Percentiles rank a stretch among this genome's conserved stretches.
Evolutionary conservation across 2,888 invertebrate species (phyloP).

Genomic region (Glyphotaelius pellucidus): DNA sequence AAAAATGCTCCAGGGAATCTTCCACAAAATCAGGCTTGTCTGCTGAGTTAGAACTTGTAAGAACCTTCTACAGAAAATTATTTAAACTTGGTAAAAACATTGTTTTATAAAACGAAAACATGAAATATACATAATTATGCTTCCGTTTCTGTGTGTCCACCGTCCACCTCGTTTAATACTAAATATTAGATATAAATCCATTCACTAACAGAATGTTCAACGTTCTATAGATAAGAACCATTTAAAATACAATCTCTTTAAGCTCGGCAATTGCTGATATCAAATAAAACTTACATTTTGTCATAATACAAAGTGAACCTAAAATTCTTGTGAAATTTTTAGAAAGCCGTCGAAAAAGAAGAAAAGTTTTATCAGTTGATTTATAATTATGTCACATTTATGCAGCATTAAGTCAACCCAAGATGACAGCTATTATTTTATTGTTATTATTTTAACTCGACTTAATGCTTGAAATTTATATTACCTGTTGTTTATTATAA

Average conservation of each 20-base stretch:
- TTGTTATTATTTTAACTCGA: no score
- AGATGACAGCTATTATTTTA: no score
- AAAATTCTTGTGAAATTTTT: no score
- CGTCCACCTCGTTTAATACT: no score
- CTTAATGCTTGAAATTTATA: no score
- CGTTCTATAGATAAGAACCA: neutral
- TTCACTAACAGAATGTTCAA: neutral
- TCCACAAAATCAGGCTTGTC: conserved; percentile 1
- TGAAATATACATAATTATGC: neutral
- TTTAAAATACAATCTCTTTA: neutral
- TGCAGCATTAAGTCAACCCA: no score
- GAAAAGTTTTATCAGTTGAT: neutral
- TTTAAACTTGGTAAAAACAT: neutral
- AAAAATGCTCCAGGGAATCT: conserved; percentile 4
- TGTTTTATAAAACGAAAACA: neutral
- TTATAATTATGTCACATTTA: neutral
- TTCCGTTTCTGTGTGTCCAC: no score
- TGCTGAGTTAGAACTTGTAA: neutral
- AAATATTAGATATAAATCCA: neutral
- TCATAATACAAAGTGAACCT: neutral
- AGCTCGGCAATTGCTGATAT: neutral
- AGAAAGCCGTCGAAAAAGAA: neutral
- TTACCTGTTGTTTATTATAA: no score
- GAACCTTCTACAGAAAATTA: neutral
- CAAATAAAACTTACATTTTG: no score